Evolutionary conservation across 2,797 vertebrate genomes (phyloP).

Genomic region (Onychomys leucogaster): DNA sequence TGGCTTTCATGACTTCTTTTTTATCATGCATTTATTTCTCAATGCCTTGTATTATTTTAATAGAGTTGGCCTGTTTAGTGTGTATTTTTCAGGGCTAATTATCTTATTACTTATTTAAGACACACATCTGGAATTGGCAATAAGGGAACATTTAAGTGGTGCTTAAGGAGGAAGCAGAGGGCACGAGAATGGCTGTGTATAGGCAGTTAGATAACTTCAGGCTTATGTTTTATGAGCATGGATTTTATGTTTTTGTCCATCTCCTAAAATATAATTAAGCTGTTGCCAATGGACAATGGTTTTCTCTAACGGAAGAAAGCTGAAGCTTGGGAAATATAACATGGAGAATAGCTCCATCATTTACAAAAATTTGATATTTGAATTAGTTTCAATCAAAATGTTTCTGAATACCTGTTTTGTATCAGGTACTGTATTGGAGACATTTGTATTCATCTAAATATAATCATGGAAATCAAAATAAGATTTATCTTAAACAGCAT

Average conservation of each 20-base stretch:
- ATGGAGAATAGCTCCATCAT: conserved; percentile 28
- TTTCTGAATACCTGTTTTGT: conserved; percentile 8
- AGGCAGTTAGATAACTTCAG: conserved; percentile 71
- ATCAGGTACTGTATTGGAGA: background rate
- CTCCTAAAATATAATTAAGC: conserved; percentile 76
- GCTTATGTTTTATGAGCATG: conserved; percentile 63
- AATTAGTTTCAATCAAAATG: background rate
- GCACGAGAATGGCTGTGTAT: conserved; percentile 67
- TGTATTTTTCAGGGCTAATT: conserved; percentile 73
- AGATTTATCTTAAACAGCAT: background rate
- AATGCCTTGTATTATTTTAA: conserved; percentile 73
- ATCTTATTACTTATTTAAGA: conserved; percentile 84
- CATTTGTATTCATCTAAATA: background rate
- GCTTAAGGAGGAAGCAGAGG: conserved; percentile 75
- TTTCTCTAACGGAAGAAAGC: conserved; percentile 64
- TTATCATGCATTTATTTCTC: conserved; percentile 61
- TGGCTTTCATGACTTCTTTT: conserved; percentile 56
- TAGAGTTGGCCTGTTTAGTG: conserved; percentile 65
- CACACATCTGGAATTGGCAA: conserved; percentile 76
- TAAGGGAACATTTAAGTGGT: conserved; percentile 75
- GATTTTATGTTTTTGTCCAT: conserved; percentile 71
- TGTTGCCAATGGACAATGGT: conserved; percentile 41
- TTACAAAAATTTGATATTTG: conserved; percentile 60
- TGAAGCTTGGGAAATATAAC: background rate
- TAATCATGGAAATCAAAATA: background rate